A percentile compares a stretch with the other conserved stretches of the same genome.
Evolutionary conservation across 2,113 vertebrate genomes (phyloP).

Genomic region (Lutjanus erythropterus): DNA sequence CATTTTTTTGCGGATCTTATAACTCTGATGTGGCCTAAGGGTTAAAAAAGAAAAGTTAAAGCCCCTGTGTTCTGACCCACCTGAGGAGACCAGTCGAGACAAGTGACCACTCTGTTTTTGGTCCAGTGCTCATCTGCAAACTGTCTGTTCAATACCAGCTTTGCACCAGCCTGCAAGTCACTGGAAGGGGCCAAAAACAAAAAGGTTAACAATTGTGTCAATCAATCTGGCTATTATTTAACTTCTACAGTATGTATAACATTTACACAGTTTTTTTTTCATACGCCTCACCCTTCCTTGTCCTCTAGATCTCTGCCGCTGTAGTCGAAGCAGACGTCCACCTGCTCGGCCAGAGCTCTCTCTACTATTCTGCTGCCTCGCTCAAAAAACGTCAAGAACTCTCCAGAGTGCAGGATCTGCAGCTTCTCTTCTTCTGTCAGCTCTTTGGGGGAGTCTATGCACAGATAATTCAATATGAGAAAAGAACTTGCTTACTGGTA

Average conservation of each 20-base stretch:
- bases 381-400: conserved; percentile 95
- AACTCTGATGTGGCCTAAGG: too few species aligned
- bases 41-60: too few species aligned
- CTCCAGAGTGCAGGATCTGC: conserved; percentile 93
- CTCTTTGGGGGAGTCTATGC: conserved; percentile 90
- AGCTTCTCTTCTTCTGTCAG: conserved; percentile 98
- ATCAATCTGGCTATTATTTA: background rate
- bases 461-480: background rate
- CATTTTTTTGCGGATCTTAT: too few species aligned
- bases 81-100: conserved; percentile 99
- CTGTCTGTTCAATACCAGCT: conserved; percentile 94
- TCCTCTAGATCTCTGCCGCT: conserved; percentile 97
- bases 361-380: conserved; percentile 95
- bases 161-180: conserved; percentile 96
- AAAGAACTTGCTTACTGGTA: background rate
- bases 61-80: conserved; percentile 77
- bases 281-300: conserved; percentile 92
- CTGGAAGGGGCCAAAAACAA: conserved; percentile 65
- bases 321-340: conserved; percentile 99
- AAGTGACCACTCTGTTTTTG: conserved; percentile 97
- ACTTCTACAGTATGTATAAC: background rate
- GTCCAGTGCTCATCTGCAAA: conserved; percentile 99
- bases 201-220: background rate
- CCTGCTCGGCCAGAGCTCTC: conserved; percentile 94
- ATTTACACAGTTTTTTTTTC: background rate